These are phyloP conservation scores for Agrochola lychnidis DNA, from an alignment of 2,888 invertebrate species.

Conservation along the genomic window DNA sequence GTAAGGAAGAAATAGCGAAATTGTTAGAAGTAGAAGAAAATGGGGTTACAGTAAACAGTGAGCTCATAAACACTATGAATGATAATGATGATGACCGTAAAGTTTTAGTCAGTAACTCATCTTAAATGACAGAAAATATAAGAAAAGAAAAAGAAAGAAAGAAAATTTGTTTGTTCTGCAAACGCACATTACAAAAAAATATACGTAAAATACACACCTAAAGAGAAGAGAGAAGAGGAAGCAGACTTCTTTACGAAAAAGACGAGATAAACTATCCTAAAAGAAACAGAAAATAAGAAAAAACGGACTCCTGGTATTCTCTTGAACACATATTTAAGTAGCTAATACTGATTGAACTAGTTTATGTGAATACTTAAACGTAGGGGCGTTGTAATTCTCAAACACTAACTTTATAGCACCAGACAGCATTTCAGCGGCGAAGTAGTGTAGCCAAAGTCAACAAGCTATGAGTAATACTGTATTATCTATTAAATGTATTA, in stretches of 20 bases:
- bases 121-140: not conserved
- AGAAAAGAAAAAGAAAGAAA: not conserved
- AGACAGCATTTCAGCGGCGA: not conserved
- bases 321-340: not conserved
- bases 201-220: too few species aligned
- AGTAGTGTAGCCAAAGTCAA: not conserved
- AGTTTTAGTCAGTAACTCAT: too few species aligned
- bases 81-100: not conserved
- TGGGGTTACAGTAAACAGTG: not conserved
- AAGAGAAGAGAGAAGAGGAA: not conserved
- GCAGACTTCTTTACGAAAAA: not conserved
- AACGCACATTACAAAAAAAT: too few species aligned
- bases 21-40: not conserved
- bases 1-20: not conserved
- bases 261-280: not conserved
- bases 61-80: not conserved
- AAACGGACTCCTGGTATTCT: not conserved
- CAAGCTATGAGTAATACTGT: not conserved
- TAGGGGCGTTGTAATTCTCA: too few species aligned
- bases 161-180: too few species aligned
- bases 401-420: not conserved
- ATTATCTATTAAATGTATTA: slow-evolving; percentile 10
- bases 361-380: not conserved
- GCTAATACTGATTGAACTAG: not conserved
- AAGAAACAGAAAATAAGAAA: not conserved